phyloP scores from a whole-genome alignment of 1,140 invertebrate genomes.

The Diprion similis region DNA sequence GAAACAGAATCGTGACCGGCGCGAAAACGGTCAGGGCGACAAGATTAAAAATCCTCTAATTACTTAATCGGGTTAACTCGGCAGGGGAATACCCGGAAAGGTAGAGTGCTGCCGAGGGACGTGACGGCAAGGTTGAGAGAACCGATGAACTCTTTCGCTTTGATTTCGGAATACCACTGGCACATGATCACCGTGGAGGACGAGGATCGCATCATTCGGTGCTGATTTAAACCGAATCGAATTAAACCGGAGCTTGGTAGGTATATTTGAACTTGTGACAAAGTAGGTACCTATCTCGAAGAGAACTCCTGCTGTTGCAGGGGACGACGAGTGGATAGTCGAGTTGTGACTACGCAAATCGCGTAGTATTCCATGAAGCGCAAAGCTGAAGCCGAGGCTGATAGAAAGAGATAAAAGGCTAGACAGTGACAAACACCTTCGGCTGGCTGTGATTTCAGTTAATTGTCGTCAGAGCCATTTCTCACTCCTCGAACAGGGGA shows the following conservation, averaged over 20 bases:
- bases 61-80: constrained; percentile 55
- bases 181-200: background rate
- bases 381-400: constrained; percentile 2
- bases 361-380: constrained; percentile 6
- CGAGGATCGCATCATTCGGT: background rate
- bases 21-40: constrained; percentile 40
- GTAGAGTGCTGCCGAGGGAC: background rate
- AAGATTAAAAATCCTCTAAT: constrained; percentile 61
- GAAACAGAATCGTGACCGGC: background rate
- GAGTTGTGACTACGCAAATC: background rate
- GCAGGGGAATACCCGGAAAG: constrained; percentile 3
- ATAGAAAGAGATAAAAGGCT: constrained; percentile 5
- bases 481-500: constrained; percentile 34
- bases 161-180: background rate
- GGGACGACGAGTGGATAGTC: background rate
- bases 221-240: too few species aligned
- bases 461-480: constrained; percentile 50
- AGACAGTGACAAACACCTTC: constrained; percentile 49
- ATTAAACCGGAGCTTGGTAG: too few species aligned
- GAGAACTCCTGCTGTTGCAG: background rate
- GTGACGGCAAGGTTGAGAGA: constrained; percentile 12
- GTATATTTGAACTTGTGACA: background rate
- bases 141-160: constrained; percentile 6
- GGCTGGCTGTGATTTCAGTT: constrained; percentile 49
- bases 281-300: background rate